A percentile compares a stretch with the other conserved stretches of the same genome.
Evolutionary conservation across 2,888 invertebrate species (phyloP).

Genomic region (Platycheirus rosarum): DNA sequence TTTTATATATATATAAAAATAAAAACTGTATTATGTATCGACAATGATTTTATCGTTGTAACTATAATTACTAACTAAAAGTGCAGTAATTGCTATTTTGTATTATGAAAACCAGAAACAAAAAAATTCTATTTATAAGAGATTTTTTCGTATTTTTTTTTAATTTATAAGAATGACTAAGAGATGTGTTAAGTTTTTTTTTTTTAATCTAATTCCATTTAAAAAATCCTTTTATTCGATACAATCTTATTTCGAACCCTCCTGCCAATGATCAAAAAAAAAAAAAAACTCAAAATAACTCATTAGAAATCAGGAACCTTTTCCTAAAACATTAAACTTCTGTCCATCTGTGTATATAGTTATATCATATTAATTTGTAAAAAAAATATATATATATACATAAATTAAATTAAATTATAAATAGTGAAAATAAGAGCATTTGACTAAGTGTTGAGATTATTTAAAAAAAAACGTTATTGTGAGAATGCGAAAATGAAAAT

Average conservation of each 20-base stretch:
- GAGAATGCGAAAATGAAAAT: too few relatives aligned
- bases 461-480: too few relatives aligned
- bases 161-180: conserved; percentile 25
- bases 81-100: conserved; percentile 68
- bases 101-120: conserved; percentile 45
- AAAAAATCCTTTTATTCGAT: conserved; percentile 27
- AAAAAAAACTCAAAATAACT: conserved; percentile 36
- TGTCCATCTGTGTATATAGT: conserved; percentile 67
- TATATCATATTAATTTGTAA: conserved; percentile 63
- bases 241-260: conserved; percentile 49
- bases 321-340: conserved; percentile 31
- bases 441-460: too few relatives aligned
- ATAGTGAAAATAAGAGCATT: too few relatives aligned
- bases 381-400: too few relatives aligned
- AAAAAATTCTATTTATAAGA: conserved; percentile 49
- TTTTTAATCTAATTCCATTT: conserved; percentile 22
- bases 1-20: too few relatives aligned
- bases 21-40: conserved; percentile 53
- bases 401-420: conserved; percentile 37
- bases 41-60: conserved; percentile 70
- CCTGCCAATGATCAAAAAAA: conserved; percentile 63
- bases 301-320: conserved; percentile 37
- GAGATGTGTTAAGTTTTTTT: conserved; percentile 52
- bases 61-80: conserved; percentile 65
- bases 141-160: conserved; percentile 23